Conservation (phyloP, 2,888 invertebrate species). For the Dolomedes plantarius region DNA sequence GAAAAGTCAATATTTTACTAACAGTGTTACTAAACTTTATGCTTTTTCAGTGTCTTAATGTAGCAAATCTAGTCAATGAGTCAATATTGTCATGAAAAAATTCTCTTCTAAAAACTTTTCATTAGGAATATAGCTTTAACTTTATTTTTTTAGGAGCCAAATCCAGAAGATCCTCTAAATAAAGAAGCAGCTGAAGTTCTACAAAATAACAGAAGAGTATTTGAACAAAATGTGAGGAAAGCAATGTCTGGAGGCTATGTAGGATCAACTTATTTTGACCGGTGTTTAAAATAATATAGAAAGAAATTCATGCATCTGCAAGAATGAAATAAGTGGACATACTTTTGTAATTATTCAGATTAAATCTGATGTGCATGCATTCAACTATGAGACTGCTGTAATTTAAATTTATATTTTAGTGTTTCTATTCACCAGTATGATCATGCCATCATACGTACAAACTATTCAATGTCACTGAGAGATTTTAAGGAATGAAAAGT, state of each 20-base stretch:
- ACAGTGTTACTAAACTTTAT: too few species aligned
- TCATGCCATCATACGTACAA: background rate
- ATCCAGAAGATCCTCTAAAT: conserved; percentile 98
- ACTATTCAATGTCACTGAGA: too few species aligned
- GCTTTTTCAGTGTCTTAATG: too few species aligned
- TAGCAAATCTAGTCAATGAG: too few species aligned
- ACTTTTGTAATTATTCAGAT: conserved; percentile 9
- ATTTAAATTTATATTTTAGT: conserved; percentile 17
- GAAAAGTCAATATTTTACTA: too few species aligned
- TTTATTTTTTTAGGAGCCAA: conserved; percentile 96
- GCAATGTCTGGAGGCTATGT: conserved; percentile 97
- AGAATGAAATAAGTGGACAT: background rate
- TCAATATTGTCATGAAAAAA: too few species aligned
- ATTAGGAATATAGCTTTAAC: too few species aligned
- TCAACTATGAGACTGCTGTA: background rate
- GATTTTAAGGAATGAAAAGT: too few species aligned
- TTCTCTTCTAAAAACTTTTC: too few species aligned
- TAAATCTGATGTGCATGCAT: conserved; percentile 10
- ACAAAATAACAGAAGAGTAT: conserved; percentile 92
- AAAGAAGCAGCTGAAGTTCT: conserved; percentile 98
- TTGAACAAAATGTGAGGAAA: conserved; percentile 92
- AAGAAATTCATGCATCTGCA: conserved; percentile 13
- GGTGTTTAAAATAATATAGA: conserved; percentile 88
- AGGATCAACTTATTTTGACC: conserved; percentile 94
- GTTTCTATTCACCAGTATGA: conserved; percentile 6